A percentile compares a stretch with the other conserved stretches of the same genome.
phyloP scores from a whole-genome alignment of 2,888 invertebrate species.

The Agriopis aurantiaria region DNA sequence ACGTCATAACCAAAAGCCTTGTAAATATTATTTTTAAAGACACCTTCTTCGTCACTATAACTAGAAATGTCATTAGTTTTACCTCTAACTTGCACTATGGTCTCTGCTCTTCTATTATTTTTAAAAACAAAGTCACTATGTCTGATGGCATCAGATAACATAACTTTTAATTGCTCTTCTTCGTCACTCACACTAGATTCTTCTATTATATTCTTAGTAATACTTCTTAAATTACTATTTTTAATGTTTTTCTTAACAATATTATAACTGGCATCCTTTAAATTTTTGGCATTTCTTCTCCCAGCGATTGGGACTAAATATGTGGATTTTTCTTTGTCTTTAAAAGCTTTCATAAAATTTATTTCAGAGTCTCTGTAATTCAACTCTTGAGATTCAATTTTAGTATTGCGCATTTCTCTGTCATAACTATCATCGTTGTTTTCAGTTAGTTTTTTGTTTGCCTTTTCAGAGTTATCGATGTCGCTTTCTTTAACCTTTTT shows the following conservation, averaged over 20 bases:
- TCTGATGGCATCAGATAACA: slow-evolving; percentile 10
- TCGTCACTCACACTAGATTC: slow-evolving; percentile 2
- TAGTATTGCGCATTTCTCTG: neutral
- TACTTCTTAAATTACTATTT: neutral
- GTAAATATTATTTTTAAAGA: slow-evolving; percentile 11
- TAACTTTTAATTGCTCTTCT: slow-evolving; percentile 1
- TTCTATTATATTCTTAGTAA: neutral
- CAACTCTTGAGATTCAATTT: neutral
- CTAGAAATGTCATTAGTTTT: slow-evolving; percentile 1
- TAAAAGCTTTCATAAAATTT: neutral
- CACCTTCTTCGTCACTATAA: slow-evolving; percentile 3
- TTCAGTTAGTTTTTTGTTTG: neutral
- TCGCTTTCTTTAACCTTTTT: neutral
- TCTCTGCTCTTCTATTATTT: neutral
- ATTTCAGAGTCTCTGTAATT: neutral
- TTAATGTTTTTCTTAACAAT: neutral
- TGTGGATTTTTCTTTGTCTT: neutral
- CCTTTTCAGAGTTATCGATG: neutral
- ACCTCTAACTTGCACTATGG: neutral
- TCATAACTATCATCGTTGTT: neutral
- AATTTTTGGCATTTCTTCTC: neutral
- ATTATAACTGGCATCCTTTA: neutral
- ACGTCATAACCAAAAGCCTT: slow-evolving; percentile 10
- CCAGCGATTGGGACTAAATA: neutral
- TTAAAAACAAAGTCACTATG: neutral